Conservation (phyloP, 2,113 vertebrate genomes). For the Caretta caretta region DNA sequence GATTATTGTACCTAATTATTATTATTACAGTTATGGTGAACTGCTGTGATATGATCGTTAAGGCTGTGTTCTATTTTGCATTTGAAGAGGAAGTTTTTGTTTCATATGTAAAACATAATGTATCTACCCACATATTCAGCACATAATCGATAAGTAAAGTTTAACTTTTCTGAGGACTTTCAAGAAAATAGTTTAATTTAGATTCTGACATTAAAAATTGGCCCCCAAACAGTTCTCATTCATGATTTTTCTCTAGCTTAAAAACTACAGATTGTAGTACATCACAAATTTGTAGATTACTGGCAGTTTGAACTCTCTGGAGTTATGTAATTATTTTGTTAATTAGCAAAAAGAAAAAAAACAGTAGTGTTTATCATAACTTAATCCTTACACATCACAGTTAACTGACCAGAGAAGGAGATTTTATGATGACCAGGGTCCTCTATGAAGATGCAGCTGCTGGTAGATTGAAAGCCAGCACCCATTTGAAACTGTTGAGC, state of each 20-base stretch:
- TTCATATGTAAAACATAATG: not conserved
- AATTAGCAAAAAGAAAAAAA: not conserved
- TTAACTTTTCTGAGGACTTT: not conserved
- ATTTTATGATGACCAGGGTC: not conserved
- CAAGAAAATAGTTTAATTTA: not conserved
- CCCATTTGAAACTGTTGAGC: not conserved
- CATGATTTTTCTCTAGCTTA: not conserved
- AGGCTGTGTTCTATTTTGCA: not conserved
- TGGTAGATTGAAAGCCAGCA: not conserved
- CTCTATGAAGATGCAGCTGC: not conserved
- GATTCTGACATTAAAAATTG: not conserved
- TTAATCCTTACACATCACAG: fast-evolving
- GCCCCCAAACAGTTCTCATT: not conserved
- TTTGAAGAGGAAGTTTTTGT: not conserved
- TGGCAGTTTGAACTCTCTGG: not conserved
- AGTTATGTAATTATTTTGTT: not conserved
- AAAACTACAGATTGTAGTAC: not conserved
- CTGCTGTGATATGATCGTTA: not conserved
- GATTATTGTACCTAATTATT: not conserved
- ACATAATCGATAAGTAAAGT: not conserved
- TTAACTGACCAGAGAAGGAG: not conserved
- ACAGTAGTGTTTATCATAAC: not conserved
- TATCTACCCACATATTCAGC: not conserved
- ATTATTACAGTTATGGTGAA: not conserved
- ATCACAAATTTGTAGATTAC: not conserved